Base-by-base conservation (phyloP, 2,888 invertebrate species). In the Melieria crassipennis region DNA sequence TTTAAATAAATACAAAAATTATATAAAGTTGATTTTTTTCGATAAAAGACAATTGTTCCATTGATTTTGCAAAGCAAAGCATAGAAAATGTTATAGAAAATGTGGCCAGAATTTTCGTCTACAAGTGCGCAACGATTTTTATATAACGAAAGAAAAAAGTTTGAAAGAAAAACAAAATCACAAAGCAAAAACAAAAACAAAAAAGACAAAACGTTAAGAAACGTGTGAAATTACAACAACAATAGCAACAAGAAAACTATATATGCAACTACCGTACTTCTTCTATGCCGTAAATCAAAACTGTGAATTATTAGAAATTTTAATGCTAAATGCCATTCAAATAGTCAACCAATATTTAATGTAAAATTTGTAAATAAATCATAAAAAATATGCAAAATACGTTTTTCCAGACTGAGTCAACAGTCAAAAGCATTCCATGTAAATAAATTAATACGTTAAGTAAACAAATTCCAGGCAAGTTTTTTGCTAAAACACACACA, bases 261-360 rank as follows among this genome's bases (percentile, higher is more conserved):
- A 58, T 9, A 30, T 30, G 30, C 11, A 30, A 58, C 16, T 43
- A 43, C 58, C 16, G n/a, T 42, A 11, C 43, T 43, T 4, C 10
- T 57, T 30, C 4, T 6, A 58, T 43, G n/a, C 30, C 30, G 43
- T 50, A 10, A 50, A 50, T 43, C 42, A 42, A 58, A 58, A 4
- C 43, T 30, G 55, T 13, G 56, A 56, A 58, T 46, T 42, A 66
- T 30, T 16, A 66, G 55, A 58, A 48, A 52, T 43, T n/a, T 64
- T 7, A 11, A 42, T 4, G 7, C 10, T 30, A 11, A 58, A 63
- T 42, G 10, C 6, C 50, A n/a, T 46, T 3, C 16, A 64, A 50
- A 4, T n/a, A 48, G 52, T 5, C 46, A 57, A 66, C 6, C 43
- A 42, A 52, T 50, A 56, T 47, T 7, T 48, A 66, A 47, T 57